Base-by-base conservation (phyloP, 2,888 invertebrate species). In the Scaptomyza flava region DNA sequence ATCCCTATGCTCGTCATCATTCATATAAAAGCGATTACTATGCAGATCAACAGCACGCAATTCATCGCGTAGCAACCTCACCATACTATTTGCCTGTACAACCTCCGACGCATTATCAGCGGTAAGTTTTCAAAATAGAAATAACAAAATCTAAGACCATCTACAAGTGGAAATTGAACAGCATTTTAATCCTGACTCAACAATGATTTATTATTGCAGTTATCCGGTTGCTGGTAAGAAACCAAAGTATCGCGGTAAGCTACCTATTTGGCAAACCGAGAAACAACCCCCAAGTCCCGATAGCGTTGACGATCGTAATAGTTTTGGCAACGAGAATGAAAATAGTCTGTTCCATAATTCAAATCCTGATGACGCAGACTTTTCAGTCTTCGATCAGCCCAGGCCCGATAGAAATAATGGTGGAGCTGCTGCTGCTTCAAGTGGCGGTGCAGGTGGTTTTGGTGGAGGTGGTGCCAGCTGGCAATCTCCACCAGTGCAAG, bases 291-390 rank as follows among this genome's bases (percentile, higher is more conserved):
- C 0, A 2, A 0, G 0, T 1, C 64, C 30, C 1, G 4, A 17
- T 2, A 38, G 38, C 38, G 4, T 83, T 6, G 68, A 5, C 3
- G 58, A 23, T 41, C 70, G 90, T 45, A 27, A 34, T 8, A 14
- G n/a, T 27, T 54, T 87, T 42, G 83, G 60, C 3, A 68, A 11
- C 0, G 68, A 64, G 1, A 74, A 78, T 23, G 9, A 11, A 0
- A 52, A 70, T 31, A 68, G 66, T 11, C 61, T 91, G 23, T 63
- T 79, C 34, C 91, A 90, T 45, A 67, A 86, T 51, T 81, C 90
- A 1, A 54, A 83, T 45, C 87, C 81, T 0, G 51, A 42, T 0
- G 58, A 78, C 51, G 85, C 86, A 6, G 87, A 89, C 59, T 83
- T 67, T 14, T 73, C 82, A 2, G 4, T 58, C 4, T 70, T 60